phyloP scores from a whole-genome alignment of 2,113 vertebrate genomes.

The Bathybates hornii region DNA sequence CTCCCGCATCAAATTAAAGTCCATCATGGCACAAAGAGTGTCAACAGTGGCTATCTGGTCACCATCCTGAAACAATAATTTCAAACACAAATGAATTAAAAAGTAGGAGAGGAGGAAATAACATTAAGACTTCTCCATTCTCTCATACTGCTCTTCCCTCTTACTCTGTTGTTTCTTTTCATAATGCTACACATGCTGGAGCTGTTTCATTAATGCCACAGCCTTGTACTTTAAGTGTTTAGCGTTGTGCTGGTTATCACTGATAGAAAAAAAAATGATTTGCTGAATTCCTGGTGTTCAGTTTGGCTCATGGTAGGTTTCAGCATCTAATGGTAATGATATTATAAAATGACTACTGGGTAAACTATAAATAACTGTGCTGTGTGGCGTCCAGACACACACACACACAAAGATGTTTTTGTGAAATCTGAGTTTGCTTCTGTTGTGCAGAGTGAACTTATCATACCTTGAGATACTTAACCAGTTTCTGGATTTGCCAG shows the following conservation, averaged over 20 bases:
- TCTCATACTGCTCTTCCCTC: accelerated
- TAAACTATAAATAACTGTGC: conserved; percentile 74
- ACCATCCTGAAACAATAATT: conserved; percentile 76
- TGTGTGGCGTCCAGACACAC: conserved; percentile 57
- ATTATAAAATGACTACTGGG: conserved; percentile 72
- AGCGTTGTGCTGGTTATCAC: conserved; percentile 44
- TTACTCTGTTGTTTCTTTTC: not conserved
- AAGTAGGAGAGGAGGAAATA: not conserved
- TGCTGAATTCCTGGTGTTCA: not conserved
- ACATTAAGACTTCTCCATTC: not conserved
- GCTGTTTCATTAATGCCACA: conserved; percentile 23
- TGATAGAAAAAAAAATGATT: not conserved
- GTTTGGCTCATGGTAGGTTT: not conserved
- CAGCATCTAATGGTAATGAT: not conserved
- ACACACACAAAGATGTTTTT: conserved; percentile 16
- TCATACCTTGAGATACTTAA: not conserved
- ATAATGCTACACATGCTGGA: conserved; percentile 9
- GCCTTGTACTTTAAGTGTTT: conserved; percentile 31
- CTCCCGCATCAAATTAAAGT: conserved; percentile 89
- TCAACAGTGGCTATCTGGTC: conserved; percentile 89
- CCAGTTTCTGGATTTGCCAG: not conserved
- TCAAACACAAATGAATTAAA: conserved; percentile 18
- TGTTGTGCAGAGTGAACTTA: not conserved
- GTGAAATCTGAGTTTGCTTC: conserved; percentile 13
- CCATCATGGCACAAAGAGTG: conserved; percentile 84